phyloP scores from a whole-genome alignment of 2,888 invertebrate genomes.

The Clivina fossor region DNA sequence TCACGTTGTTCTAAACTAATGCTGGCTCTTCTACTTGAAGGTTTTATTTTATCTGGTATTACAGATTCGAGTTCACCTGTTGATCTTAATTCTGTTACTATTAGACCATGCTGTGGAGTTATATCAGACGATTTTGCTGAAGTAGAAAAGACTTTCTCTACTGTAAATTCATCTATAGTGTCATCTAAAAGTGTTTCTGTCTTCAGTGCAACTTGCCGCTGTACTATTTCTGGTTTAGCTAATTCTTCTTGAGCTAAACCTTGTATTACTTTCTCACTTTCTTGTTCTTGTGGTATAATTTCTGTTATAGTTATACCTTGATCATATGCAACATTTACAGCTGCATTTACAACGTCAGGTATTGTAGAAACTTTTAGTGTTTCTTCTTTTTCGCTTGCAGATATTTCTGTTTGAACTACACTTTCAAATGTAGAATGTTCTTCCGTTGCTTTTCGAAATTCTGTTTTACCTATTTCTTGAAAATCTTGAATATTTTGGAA shows the following conservation, averaged over 20 bases:
- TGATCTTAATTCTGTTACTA: conserved; percentile 55
- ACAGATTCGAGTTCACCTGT: conserved; percentile 56
- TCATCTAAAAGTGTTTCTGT: conserved; percentile 49
- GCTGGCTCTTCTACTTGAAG: conserved; percentile 53
- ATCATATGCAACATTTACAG: conserved; percentile 39
- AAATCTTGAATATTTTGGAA: conserved; percentile 43
- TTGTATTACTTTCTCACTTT: conserved; percentile 51
- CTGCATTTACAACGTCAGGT: conserved; percentile 25
- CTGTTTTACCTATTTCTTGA: conserved; percentile 5
- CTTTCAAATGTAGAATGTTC: conserved; percentile 46
- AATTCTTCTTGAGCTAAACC: conserved; percentile 53
- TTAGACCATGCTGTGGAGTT: conserved; percentile 53
- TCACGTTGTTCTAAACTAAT: conserved; percentile 50
- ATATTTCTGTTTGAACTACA: conserved; percentile 44
- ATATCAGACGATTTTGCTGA: conserved; percentile 46
- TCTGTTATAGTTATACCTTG: conserved; percentile 51
- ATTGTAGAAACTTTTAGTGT: conserved; percentile 39
- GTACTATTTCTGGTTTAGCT: conserved; percentile 53
- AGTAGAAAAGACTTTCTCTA: conserved; percentile 40
- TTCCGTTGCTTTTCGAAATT: conserved; percentile 39
- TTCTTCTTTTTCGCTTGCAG: conserved; percentile 46
- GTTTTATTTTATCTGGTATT: conserved; percentile 51
- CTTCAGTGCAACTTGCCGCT: conserved; percentile 53
- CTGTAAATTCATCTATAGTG: conserved; percentile 41
- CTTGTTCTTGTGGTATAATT: conserved; percentile 48